Evolutionary conservation across 2,113 vertebrate species (phyloP).

Genomic region (Rhinopomastus cyanomelas): DNA sequence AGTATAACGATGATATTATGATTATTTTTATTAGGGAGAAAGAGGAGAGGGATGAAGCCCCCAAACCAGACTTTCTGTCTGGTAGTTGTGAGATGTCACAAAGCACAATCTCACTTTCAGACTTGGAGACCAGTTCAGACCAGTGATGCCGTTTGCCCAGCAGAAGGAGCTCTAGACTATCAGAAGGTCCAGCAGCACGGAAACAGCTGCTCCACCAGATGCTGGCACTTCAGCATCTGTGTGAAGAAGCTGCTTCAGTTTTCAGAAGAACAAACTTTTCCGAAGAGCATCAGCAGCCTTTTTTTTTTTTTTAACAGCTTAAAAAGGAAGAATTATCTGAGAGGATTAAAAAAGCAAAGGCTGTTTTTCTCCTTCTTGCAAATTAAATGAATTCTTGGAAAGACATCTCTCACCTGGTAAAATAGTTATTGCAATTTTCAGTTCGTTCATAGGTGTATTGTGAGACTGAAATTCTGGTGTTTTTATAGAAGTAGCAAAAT

Average conservation of each 20-base stretch:
- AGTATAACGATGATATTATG: not conserved
- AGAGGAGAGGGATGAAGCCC: not conserved
- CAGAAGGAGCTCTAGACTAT: slow-evolving; percentile 20
- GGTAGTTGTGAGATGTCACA: not conserved
- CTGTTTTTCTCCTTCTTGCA: not conserved
- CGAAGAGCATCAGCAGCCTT: not conserved
- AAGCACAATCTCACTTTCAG: not conserved
- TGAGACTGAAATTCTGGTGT: not conserved
- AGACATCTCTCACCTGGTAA: not conserved
- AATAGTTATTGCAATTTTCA: not conserved
- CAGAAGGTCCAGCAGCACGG: not conserved
- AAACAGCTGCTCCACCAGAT: not conserved
- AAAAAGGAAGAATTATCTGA: not conserved
- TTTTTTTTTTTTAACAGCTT: not conserved
- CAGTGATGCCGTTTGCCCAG: not conserved
- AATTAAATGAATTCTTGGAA: not conserved
- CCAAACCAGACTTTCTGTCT: not conserved
- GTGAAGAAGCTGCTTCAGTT: too few relatives aligned
- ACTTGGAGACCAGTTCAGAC: not conserved
- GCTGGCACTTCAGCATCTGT: too few relatives aligned
- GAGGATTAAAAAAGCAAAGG: not conserved
- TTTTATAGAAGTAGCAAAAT: not conserved
- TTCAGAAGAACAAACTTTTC: not conserved
- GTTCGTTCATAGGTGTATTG: not conserved
- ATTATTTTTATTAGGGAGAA: not conserved